Evolutionary conservation across 1,140 invertebrate genomes (phyloP), one percentile per base, ranked within the genome.

Genomic region (Ditylenchus dipsaci): DNA sequence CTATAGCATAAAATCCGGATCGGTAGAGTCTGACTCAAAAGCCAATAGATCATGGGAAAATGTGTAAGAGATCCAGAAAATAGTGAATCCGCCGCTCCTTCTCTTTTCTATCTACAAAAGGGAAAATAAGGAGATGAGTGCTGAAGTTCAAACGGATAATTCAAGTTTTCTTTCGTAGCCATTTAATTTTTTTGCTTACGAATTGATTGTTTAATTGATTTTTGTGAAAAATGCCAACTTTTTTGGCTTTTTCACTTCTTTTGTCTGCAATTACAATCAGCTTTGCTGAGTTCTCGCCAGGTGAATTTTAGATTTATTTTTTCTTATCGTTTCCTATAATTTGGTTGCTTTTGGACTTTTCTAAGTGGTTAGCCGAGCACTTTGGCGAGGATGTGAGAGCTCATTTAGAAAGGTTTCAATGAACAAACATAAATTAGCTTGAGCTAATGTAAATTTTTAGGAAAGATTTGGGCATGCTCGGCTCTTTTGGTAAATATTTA

Each of bases 341-440:
- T 71, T 71, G n/a, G n/a, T 45, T 56, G 29, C 9, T 38, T 38
- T 8, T 72, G 33, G 33, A 80, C 56, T 80, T 80, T 53, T 63
- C 67, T 11, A 63, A 67, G 53, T 80, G 76, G 76, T 58, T 80
- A 0, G 57, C 45, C 11, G 67, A 77, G n/a, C 61, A 79, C 29
- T 80, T 75, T 64, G 79, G 79, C 0, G 76, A 77, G 9, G 72
- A 82, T 65, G 78, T 80, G 42, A 58, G 71, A 53, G 47, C 65
- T 42, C 68, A 81, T 47, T 59, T 80, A 38, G 79, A 81, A 66
- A 53, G 79, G 78, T 71, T 29, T 17, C 17, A 13, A 49, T 23
- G 19, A 60, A 5, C 7, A 15, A 21, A 27, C 15, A 15, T 21
- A 58, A 53, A 45, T 71, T 13, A 29, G 63, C 33, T 29, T 23